phyloP scores from a whole-genome alignment of 2,797 vertebrate species.

The Galago senegalensis region DNA sequence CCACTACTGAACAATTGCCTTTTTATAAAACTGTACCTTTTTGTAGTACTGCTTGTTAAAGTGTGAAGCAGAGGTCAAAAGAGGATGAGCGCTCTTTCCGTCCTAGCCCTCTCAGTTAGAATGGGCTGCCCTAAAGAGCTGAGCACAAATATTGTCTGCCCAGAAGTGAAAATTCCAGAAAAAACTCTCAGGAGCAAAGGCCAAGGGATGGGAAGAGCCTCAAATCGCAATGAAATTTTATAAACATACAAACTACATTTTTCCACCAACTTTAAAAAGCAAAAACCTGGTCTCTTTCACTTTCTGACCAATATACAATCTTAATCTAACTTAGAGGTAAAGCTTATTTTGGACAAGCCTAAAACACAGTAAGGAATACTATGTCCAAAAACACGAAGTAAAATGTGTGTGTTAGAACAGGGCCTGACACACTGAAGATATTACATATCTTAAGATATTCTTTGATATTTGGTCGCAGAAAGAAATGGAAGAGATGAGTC shows the following conservation, averaged over 20 bases:
- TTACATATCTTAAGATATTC: neutral
- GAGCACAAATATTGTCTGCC: neutral
- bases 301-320: neutral
- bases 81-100: neutral
- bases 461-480: neutral
- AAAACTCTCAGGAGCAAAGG: neutral
- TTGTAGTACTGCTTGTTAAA: neutral
- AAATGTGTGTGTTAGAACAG: neutral
- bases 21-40: neutral
- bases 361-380: conserved; percentile 38
- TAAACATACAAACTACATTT: conserved; percentile 3
- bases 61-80: neutral
- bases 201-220: neutral
- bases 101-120: neutral
- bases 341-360: neutral
- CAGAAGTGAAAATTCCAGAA: neutral
- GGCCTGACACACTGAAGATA: neutral
- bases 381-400: neutral
- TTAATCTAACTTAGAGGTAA: conserved; percentile 24
- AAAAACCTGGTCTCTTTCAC: neutral
- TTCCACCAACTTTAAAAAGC: conserved; percentile 4
- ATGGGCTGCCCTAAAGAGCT: neutral
- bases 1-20: neutral
- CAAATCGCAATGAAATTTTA: neutral
- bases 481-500: neutral